Conservation (phyloP, 2,113 vertebrate species). For the Siniperca knerii region DNA sequence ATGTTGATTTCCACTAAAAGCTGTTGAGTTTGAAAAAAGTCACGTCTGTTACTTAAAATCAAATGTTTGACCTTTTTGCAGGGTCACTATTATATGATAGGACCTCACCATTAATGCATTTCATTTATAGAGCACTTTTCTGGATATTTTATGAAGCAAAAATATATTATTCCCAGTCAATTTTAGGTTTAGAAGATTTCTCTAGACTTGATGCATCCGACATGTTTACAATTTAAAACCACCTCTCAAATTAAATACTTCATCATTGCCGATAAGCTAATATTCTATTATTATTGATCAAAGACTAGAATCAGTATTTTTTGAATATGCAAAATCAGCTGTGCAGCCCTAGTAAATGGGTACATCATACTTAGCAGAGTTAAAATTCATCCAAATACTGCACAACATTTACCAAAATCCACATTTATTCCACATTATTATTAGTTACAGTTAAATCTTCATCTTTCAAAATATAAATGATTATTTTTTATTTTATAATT, state of each 20-base stretch:
- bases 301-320: background rate
- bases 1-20: conserved; percentile 79
- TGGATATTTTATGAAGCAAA: background rate
- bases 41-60: conserved; percentile 68
- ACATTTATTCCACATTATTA: conserved; percentile 50
- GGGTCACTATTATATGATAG: background rate
- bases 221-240: background rate
- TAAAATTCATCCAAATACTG: background rate
- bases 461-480: conserved; percentile 29
- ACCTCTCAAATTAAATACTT: background rate
- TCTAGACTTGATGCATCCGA: background rate
- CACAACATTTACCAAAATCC: conserved; percentile 41
- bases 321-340: background rate
- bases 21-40: conserved; percentile 70
- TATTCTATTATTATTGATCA: background rate
- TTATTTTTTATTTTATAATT: background rate
- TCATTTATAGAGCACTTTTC: background rate
- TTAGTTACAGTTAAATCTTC: conserved; percentile 20
- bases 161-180: background rate
- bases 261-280: no score
- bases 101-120: background rate
- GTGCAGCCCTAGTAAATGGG: background rate
- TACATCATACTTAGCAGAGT: background rate
- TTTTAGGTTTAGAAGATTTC: background rate
- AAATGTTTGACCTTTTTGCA: conserved; percentile 15